Evolutionary conservation across 1,140 invertebrate species (phyloP).

Genomic region (Drosophila kurseongensis): DNA sequence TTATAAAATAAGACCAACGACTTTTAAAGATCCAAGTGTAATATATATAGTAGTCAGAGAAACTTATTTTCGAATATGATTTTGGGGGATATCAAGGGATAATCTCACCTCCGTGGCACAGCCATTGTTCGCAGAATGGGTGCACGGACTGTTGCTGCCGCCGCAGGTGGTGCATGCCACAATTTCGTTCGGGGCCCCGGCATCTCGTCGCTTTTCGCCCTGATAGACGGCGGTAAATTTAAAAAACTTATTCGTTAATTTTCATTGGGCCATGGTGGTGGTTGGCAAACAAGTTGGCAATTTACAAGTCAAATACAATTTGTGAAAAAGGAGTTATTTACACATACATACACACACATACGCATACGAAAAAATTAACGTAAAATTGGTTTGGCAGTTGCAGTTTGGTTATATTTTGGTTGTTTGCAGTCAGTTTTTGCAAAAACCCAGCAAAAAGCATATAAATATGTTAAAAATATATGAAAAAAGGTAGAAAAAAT

Average conservation of each 20-base stretch:
- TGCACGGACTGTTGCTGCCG: slow-evolving; percentile 90
- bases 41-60: neutral
- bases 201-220: slow-evolving; percentile 93
- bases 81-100: neutral
- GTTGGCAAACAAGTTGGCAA: slow-evolving; percentile 44
- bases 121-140: slow-evolving; percentile 93
- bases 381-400: slow-evolving; percentile 58
- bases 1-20: too few species aligned
- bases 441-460: slow-evolving; percentile 71
- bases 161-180: slow-evolving; percentile 92
- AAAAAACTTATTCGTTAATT: slow-evolving; percentile 78
- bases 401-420: slow-evolving; percentile 58
- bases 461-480: slow-evolving; percentile 46
- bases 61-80: slow-evolving; percentile 7
- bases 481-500: slow-evolving; percentile 69
- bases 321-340: slow-evolving; percentile 55
- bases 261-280: slow-evolving; percentile 18
- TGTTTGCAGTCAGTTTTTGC: slow-evolving; percentile 65
- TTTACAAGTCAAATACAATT: slow-evolving; percentile 45
- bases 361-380: slow-evolving; percentile 54
- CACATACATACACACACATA: slow-evolving; percentile 55
- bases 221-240: slow-evolving; percentile 85
- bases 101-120: slow-evolving; percentile 91
- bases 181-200: slow-evolving; percentile 90
- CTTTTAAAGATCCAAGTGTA: too few species aligned